Conservation (phyloP, 2,888 invertebrate genomes). For the Auanema freiburgensis region DNA sequence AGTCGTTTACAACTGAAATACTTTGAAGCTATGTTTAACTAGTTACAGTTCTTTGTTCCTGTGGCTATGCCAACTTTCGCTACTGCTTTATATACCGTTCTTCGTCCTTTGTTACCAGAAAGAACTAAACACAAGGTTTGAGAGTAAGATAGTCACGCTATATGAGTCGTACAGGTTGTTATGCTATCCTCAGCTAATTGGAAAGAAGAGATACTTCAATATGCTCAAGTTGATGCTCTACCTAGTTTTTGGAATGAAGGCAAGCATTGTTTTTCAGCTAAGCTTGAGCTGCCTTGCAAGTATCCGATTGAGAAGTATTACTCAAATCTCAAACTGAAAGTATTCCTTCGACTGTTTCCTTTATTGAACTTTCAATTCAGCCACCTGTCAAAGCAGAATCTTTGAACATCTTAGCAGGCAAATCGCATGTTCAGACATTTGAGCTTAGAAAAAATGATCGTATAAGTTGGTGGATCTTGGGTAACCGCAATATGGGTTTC, state of each 20-base stretch:
- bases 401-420: conserved; percentile 31
- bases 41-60: conserved; percentile 46
- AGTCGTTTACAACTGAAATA: conserved; percentile 15
- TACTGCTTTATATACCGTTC: conserved; percentile 49
- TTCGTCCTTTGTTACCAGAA: conserved; percentile 56
- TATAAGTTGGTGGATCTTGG: conserved; percentile 36
- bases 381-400: conserved; percentile 16
- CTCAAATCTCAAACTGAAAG: conserved; percentile 26
- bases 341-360: conserved; percentile 6
- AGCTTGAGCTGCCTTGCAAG: conserved; percentile 38
- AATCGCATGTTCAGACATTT: conserved; percentile 22
- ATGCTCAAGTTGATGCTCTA: conserved; percentile 33
- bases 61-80: conserved; percentile 56
- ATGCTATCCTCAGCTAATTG: conserved; percentile 41
- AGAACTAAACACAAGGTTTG: conserved; percentile 54
- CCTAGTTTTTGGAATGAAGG: conserved; percentile 52
- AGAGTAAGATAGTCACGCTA: not conserved
- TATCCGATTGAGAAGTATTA: conserved; percentile 48
- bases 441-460: conserved; percentile 18
- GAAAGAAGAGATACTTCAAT: conserved; percentile 49
- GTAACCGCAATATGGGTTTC: conserved; percentile 38
- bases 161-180: too few relatives aligned
- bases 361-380: conserved; percentile 16
- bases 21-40: not conserved
- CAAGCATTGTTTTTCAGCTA: conserved; percentile 29